Percentiles rank a stretch among this genome's conserved stretches.
These are phyloP conservation scores for Lepus europaeus DNA, from an alignment of 2,113 vertebrate genomes.

Conservation along the genomic window DNA sequence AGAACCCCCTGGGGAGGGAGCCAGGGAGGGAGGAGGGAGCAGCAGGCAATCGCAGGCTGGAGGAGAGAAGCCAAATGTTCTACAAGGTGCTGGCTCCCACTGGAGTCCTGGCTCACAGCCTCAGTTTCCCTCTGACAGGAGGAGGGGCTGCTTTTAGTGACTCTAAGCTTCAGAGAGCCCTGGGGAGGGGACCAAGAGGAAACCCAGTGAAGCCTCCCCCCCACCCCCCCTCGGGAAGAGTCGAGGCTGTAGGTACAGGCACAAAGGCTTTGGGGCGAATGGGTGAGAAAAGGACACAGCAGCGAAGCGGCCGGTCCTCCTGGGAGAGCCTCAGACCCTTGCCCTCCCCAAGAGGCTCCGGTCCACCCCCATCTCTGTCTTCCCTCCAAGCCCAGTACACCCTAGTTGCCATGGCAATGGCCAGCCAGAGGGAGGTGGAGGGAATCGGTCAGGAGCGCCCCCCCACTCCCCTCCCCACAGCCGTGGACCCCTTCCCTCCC, in stretches of 20 bases:
- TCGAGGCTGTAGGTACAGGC: background rate
- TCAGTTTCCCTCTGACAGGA: slow-evolving; percentile 53
- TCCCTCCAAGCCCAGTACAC: slow-evolving; percentile 61
- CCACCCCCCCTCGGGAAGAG: background rate
- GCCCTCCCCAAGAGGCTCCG: slow-evolving; percentile 26
- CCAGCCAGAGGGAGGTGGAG: slow-evolving; percentile 68
- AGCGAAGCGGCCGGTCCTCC: background rate
- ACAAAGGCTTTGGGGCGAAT: background rate
- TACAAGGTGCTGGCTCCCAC: background rate
- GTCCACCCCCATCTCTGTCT: slow-evolving; percentile 63
- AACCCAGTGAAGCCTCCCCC: background rate
- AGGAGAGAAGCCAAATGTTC: background rate
- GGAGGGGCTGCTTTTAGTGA: background rate
- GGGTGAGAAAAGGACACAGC: background rate
- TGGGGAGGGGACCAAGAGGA: background rate
- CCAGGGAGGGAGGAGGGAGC: background rate
- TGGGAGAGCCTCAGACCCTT: slow-evolving; percentile 3
- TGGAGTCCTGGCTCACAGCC: background rate
- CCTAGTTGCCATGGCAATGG: slow-evolving; percentile 82
- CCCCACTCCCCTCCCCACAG: background rate
- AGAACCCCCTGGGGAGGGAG: slow-evolving; percentile 47
- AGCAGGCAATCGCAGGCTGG: background rate
- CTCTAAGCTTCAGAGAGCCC: background rate
- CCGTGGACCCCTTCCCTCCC: slow-evolving; percentile 46
- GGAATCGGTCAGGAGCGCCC: slow-evolving; percentile 50